Conservation (phyloP, 2,113 vertebrate species). For the Serinus canaria region DNA sequence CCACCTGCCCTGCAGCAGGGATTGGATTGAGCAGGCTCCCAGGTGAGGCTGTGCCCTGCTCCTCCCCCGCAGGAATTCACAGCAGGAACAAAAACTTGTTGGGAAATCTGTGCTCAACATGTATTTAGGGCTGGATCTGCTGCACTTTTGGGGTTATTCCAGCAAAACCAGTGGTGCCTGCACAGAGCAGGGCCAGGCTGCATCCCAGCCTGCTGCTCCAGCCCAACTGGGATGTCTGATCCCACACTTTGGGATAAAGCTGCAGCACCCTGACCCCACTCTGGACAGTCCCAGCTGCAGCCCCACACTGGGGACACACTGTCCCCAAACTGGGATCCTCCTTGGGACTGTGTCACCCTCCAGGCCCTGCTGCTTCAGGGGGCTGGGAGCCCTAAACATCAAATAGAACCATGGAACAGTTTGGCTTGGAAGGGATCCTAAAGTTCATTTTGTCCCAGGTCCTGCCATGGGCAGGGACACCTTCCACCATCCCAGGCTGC, state of each 20-base stretch:
- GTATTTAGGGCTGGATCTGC: fast-evolving
- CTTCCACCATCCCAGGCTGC: not conserved
- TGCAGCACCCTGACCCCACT: fast-evolving
- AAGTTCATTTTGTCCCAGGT: not conserved
- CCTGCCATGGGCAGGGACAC: not conserved
- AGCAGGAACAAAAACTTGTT: fast-evolving
- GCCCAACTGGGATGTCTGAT: not conserved
- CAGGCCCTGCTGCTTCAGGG: not conserved
- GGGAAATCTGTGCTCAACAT: fast-evolving
- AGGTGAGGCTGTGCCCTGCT: not conserved
- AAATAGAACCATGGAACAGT: fast-evolving
- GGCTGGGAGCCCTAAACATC: not conserved
- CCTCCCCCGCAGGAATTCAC: not conserved
- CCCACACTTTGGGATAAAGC: fast-evolving
- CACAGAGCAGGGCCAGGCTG: not conserved
- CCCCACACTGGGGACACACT: not conserved
- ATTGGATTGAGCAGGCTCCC: not conserved
- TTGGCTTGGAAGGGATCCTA: not conserved
- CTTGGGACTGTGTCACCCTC: fast-evolving
- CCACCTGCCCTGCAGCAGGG: not conserved
- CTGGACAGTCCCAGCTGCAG: not conserved
- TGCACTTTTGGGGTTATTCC: not conserved
- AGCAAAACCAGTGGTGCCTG: not conserved
- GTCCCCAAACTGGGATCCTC: not conserved
- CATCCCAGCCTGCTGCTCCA: not conserved